Evolutionary conservation across 2,888 invertebrate genomes (phyloP).

Genomic region (Nephrotoma appendiculata): DNA sequence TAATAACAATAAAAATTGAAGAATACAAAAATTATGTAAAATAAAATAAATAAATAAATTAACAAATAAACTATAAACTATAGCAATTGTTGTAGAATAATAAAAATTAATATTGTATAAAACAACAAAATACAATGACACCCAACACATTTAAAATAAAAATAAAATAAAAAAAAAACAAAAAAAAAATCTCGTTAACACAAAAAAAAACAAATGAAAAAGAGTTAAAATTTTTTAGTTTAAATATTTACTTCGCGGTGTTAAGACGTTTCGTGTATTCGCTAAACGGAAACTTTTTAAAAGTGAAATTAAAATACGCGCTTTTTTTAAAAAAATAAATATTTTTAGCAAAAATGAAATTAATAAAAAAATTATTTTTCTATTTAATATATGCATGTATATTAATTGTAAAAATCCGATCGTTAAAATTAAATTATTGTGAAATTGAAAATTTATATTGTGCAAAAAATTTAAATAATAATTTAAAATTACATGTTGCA

Average conservation of each 20-base stretch:
- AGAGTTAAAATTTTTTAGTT: background rate
- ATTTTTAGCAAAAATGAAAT: background rate
- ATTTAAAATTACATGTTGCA: background rate
- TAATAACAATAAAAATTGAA: background rate
- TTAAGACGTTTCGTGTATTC: background rate
- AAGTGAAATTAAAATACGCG: background rate
- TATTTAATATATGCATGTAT: background rate
- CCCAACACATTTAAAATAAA: background rate
- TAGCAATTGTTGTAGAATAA: background rate
- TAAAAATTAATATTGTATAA: background rate
- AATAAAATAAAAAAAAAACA: background rate
- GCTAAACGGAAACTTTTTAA: background rate
- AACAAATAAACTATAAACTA: background rate
- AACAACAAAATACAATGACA: background rate
- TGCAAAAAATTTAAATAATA: background rate
- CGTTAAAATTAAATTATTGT: background rate
- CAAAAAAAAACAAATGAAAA: background rate
- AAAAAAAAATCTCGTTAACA: background rate
- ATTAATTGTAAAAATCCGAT: background rate
- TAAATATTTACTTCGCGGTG: background rate
- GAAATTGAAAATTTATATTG: background rate
- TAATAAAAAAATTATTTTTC: background rate
- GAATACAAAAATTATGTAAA: background rate
- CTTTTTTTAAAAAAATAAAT: background rate
- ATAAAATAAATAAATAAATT: background rate